Evolutionary conservation across 92 coral and sea anemone genomes (phyloP).

Genomic region (Plumapathes pennacea): DNA sequence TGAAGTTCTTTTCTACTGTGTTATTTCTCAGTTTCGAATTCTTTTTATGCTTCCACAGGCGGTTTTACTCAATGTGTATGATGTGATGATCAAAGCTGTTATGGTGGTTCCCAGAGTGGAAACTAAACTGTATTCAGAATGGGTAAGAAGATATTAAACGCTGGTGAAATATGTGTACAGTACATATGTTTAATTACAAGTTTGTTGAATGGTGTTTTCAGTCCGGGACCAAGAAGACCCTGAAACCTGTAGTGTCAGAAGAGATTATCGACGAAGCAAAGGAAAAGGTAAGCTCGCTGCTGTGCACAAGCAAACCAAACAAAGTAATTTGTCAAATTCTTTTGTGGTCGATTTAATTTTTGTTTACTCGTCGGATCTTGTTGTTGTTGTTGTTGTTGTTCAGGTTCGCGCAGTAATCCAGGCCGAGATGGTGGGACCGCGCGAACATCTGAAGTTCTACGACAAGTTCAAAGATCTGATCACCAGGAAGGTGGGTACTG

Average conservation of each 20-base stretch:
- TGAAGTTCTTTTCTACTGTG: too few relatives aligned
- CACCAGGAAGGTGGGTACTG: conserved; percentile 84
- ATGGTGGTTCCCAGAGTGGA: conserved; percentile 98
- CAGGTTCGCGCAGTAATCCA: conserved; percentile 81
- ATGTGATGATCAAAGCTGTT: conserved; percentile 96
- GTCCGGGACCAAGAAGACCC: conserved; percentile 86
- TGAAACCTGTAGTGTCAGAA: conserved; percentile 92
- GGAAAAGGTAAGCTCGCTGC: conserved; percentile 84
- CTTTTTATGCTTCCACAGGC: conserved; percentile 39
- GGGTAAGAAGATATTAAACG: conserved; percentile 54
- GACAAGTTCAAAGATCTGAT: conserved; percentile 91
- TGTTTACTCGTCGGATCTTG: too few relatives aligned
- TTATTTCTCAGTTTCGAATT: too few relatives aligned
- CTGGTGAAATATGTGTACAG: neutral
- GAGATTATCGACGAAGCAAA: conserved; percentile 94
- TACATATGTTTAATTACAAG: neutral
- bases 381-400: too few relatives aligned
- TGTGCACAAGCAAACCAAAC: too few relatives aligned
- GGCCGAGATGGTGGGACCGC: conserved; percentile 95
- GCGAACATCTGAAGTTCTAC: conserved; percentile 85
- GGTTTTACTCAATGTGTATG: conserved; percentile 91
- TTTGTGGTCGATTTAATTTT: too few relatives aligned
- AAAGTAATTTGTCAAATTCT: too few relatives aligned
- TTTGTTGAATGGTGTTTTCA: conserved; percentile 19
- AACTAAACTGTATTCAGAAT: conserved; percentile 95